These are phyloP conservation scores for Augochlorella aurata DNA, from an alignment of 2,888 invertebrate species.

Conservation along the genomic window DNA sequence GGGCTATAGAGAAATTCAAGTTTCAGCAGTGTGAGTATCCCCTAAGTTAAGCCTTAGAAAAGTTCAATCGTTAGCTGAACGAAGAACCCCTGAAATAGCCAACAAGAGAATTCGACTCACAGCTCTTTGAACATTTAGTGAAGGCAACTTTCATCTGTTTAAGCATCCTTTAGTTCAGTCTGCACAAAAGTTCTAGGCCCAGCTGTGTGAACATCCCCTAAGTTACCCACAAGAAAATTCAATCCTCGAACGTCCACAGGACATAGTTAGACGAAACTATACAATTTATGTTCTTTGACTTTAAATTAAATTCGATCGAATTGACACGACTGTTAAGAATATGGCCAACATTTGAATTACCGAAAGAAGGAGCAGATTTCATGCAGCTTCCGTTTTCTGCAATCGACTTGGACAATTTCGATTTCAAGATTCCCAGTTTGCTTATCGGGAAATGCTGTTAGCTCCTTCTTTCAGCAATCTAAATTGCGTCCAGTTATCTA, in stretches of 20 bases:
- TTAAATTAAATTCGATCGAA: no score
- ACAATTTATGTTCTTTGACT: no score
- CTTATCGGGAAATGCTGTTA: no score
- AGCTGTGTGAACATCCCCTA: background rate
- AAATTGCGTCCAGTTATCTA: no score
- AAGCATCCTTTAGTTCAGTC: background rate
- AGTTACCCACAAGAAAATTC: background rate
- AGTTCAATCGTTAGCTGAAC: background rate
- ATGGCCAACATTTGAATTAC: no score
- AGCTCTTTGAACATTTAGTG: background rate
- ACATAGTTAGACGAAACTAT: no score
- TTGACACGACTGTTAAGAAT: no score
- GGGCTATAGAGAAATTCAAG: background rate
- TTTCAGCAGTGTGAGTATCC: background rate
- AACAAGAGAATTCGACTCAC: background rate
- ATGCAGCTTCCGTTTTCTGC: no score
- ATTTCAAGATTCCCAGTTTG: no score
- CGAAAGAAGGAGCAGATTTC: no score
- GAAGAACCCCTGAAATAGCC: background rate
- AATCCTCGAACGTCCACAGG: background rate
- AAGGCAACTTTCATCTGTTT: background rate
- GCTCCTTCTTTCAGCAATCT: no score
- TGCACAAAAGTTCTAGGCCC: background rate
- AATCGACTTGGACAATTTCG: no score
- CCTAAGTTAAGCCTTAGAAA: background rate